A percentile compares a stretch with the other conserved stretches of the same genome.
phyloP scores from a whole-genome alignment of 2,888 invertebrate genomes.

The Aproaerema taeniolella region DNA sequence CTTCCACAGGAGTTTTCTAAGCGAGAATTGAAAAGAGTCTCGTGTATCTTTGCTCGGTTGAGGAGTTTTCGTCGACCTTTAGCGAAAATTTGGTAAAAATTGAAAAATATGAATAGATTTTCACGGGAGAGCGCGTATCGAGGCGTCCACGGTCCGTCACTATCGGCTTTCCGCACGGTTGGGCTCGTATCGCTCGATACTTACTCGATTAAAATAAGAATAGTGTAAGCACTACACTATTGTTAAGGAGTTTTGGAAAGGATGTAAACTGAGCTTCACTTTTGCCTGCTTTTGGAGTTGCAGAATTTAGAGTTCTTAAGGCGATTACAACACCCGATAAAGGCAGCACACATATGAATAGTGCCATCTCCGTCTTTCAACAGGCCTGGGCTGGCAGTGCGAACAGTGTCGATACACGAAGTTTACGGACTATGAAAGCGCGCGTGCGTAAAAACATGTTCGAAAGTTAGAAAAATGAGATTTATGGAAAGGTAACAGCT shows the following conservation, averaged over 20 bases:
- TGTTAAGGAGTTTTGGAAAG: conserved; percentile 47
- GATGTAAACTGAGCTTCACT: conserved; percentile 30
- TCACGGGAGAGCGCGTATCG: conserved; percentile 42
- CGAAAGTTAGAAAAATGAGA: too few relatives aligned
- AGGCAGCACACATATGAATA: too few relatives aligned
- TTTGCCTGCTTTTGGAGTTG: too few relatives aligned
- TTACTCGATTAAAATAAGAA: conserved; percentile 71
- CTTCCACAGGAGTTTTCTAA: conserved; percentile 7
- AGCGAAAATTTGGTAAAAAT: conserved; percentile 38
- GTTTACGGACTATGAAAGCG: too few relatives aligned
- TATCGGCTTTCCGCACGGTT: conserved; percentile 71
- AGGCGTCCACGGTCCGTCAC: conserved; percentile 62
- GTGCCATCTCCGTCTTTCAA: too few relatives aligned
- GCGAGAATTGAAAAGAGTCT: conserved; percentile 10
- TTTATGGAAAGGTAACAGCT: too few relatives aligned
- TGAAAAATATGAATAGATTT: conserved; percentile 64
- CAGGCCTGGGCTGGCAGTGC: too few relatives aligned
- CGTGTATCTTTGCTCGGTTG: conserved; percentile 11
- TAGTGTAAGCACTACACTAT: conserved; percentile 57
- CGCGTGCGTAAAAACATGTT: too few relatives aligned
- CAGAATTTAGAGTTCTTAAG: too few relatives aligned
- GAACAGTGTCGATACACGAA: too few relatives aligned
- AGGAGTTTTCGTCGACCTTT: conserved; percentile 14
- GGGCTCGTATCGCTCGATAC: conserved; percentile 57
- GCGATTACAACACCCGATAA: too few relatives aligned